Base-by-base conservation (phyloP, 2,113 vertebrate species). In the Hassar affinis region DNA sequence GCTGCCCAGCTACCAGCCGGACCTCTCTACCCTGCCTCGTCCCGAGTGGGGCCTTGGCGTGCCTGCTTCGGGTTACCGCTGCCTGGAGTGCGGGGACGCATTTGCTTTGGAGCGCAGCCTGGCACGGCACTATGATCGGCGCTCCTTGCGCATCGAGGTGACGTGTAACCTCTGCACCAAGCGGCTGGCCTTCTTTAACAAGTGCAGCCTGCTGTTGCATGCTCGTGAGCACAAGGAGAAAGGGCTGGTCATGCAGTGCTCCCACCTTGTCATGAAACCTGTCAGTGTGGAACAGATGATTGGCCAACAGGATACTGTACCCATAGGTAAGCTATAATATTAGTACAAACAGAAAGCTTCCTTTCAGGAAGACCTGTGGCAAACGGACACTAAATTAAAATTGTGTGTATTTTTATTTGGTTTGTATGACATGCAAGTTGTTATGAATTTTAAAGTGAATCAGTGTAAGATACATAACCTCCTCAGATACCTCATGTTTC, bases 181-280 rank as follows among this genome's bases (percentile, higher is more conserved):
- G 59, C 95, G 97, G n/a, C 87, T 99, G 62, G 96, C 96, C 78
- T 99, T 99, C 93, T 99, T 98, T 91, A 99, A 99, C 95, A 99
- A 99, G 90, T 99, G 98, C 92, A 99, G 98, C 84, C 90, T 99
- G 75, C 95, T 99, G 0, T 89, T 99, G 42, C 98, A 99, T 0
- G 98, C 98, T 4, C 94, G 98, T 0, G 97, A 99, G 89, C 98
- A 99, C 94, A 99, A 99, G 93, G 98, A 99, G 91, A 95, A 93
- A 61, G 98, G 98, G 0, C 91, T 99, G 82, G 96, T 99, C 78
- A 99, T 99, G 98, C 98, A 99, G 92, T 99, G 98, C 85, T 99
- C 98, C 0, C 97, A 99, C 68, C 90, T 99, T 82, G 96, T 99
- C 74, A 99, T 99, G 98, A 91, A 95, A 52, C 96, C 98, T 0